A percentile compares a stretch with the other conserved stretches of the same genome.
phyloP scores from a whole-genome alignment of 2,797 vertebrate genomes.

The Rhinichthys osculus region DNA sequence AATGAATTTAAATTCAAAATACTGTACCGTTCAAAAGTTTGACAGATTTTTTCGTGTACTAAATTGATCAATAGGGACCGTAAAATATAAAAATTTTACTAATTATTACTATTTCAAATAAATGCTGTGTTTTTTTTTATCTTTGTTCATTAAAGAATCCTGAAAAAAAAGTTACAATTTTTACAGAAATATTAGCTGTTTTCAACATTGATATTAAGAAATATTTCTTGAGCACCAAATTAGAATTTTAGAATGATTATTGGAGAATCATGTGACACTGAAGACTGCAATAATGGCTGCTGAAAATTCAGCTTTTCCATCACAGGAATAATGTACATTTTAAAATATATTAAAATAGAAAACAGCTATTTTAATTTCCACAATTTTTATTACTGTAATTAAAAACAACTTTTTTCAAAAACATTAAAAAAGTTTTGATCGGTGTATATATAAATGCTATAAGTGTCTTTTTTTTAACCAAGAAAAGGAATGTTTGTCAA shows the following conservation, averaged over 20 bases:
- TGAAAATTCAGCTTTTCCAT: not conserved
- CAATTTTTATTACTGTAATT: not conserved
- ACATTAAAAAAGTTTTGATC: not conserved
- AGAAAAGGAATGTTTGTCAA: not conserved
- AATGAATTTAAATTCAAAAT: not conserved
- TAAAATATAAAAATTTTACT: not conserved
- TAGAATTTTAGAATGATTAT: not conserved
- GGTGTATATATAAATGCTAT: not conserved
- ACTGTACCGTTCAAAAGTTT: not conserved
- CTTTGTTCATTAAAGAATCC: no score
- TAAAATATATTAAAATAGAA: not conserved
- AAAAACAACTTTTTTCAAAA: not conserved
- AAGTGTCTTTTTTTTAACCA: not conserved
- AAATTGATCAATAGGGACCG: not conserved
- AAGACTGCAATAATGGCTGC: no score
- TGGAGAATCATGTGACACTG: no score
- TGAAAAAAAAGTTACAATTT: not conserved
- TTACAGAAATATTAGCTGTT: not conserved
- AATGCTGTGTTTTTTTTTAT: not conserved
- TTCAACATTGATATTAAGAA: not conserved
- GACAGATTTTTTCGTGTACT: no score
- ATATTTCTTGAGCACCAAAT: not conserved
- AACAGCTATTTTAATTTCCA: not conserved
- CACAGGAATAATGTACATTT: not conserved
- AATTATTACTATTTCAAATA: not conserved